Percentiles rank a stretch among this genome's conserved stretches.
Evolutionary conservation across 2,888 invertebrate species (phyloP).

Genomic region (Digitonthophagus gazella): DNA sequence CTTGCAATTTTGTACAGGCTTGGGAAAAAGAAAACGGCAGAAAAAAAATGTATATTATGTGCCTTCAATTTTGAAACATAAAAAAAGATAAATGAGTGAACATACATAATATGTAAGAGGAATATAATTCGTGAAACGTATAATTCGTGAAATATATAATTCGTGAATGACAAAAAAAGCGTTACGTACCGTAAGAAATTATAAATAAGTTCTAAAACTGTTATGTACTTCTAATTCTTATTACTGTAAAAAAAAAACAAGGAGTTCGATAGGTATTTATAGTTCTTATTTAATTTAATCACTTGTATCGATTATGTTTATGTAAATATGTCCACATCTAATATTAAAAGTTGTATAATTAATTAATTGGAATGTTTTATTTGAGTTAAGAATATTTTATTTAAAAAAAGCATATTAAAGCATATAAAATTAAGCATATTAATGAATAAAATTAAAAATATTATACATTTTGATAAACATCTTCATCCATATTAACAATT

Average conservation of each 20-base stretch:
- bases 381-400: no score
- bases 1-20: conserved; percentile 6
- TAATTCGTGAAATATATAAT: no score
- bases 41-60: conserved; percentile 11
- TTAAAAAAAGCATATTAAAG: no score
- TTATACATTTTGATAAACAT: not conserved
- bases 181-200: conserved; percentile 11
- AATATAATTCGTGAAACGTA: no score
- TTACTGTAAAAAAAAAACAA: conserved; percentile 9
- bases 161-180: conserved; percentile 3
- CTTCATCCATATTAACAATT: not conserved
- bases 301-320: conserved; percentile 18
- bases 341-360: conserved; percentile 14
- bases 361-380: conserved; percentile 7
- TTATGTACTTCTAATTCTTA: conserved; percentile 16
- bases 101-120: not conserved
- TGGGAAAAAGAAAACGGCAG: conserved; percentile 2
- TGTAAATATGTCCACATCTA: conserved; percentile 25
- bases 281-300: conserved; percentile 22
- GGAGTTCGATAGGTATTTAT: no score
- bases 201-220: conserved; percentile 12
- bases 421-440: not conserved
- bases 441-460: not conserved
- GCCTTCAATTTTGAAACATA: conserved; percentile 11
- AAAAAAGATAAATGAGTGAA: not conserved